phyloP scores from a whole-genome alignment of 2,113 vertebrate genomes.

The Pogonocichla stellata region DNA sequence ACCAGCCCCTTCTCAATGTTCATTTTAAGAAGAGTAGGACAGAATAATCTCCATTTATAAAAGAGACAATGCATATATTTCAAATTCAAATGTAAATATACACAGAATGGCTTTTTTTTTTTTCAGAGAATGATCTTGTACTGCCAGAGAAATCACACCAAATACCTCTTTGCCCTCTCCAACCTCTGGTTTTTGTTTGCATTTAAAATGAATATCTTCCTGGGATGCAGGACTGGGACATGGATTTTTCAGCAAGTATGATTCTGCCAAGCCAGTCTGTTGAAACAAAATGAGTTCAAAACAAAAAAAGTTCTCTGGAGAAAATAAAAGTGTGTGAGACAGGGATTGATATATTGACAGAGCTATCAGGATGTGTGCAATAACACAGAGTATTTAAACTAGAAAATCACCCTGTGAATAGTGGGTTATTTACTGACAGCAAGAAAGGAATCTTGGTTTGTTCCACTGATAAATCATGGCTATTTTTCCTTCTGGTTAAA shows the following conservation, averaged over 20 bases:
- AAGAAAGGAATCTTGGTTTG: neutral
- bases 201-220: neutral
- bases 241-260: neutral
- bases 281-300: neutral
- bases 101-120: neutral
- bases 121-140: neutral
- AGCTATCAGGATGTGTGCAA: neutral
- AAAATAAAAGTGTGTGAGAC: neutral
- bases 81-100: neutral
- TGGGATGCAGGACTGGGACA: neutral
- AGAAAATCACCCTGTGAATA: neutral
- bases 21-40: neutral
- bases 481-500: neutral
- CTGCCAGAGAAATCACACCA: neutral
- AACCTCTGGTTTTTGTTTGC: neutral
- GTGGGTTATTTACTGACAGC: neutral
- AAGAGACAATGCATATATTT: neutral
- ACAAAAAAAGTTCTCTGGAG: neutral
- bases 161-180: neutral
- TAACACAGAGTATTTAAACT: neutral
- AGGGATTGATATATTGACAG: neutral
- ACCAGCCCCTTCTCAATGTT: neutral
- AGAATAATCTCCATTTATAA: neutral
- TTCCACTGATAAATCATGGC: neutral
- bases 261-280: neutral